These are phyloP conservation scores for Oncorhynchus kisutch DNA, from an alignment of 2,113 vertebrate species.

Conservation along the genomic window DNA sequence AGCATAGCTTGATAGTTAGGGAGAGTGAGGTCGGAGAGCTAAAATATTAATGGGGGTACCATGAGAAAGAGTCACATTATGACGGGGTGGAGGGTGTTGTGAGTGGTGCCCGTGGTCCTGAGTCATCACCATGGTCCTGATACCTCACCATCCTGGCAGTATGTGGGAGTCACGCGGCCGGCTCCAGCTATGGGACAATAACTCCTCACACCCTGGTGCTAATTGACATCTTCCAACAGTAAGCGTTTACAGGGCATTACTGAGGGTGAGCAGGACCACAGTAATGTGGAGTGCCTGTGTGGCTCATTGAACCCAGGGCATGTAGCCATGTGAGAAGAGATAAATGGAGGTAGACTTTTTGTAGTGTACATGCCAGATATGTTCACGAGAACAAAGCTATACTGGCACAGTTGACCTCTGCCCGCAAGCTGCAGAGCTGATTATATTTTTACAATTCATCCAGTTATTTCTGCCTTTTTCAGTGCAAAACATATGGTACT, in stretches of 20 bases:
- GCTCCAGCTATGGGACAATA: neutral
- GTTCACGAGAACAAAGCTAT: neutral
- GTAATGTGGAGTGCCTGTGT: neutral
- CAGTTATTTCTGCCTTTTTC: neutral
- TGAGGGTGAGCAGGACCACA: conserved; percentile 10
- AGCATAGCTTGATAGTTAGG: too few relatives aligned
- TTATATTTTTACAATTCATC: neutral
- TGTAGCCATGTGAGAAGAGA: neutral
- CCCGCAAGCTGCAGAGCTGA: neutral
- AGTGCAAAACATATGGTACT: too few relatives aligned
- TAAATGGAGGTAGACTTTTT: neutral
- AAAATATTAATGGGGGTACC: too few relatives aligned
- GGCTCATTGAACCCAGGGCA: neutral
- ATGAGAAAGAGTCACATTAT: too few relatives aligned
- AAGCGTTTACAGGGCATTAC: neutral
- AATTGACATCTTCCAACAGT: conserved; percentile 15
- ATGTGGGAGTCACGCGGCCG: conserved; percentile 18
- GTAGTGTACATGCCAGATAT: neutral
- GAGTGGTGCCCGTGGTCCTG: neutral
- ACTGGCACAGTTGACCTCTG: neutral
- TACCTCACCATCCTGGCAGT: neutral
- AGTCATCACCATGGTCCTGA: neutral
- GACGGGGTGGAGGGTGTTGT: too few relatives aligned
- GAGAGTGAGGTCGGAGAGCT: too few relatives aligned
- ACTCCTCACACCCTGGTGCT: conserved; percentile 19